A percentile compares a stretch with the other conserved stretches of the same genome.
Evolutionary conservation across 2,113 vertebrate genomes (phyloP).

Genomic region (Nanorana parkeri): DNA sequence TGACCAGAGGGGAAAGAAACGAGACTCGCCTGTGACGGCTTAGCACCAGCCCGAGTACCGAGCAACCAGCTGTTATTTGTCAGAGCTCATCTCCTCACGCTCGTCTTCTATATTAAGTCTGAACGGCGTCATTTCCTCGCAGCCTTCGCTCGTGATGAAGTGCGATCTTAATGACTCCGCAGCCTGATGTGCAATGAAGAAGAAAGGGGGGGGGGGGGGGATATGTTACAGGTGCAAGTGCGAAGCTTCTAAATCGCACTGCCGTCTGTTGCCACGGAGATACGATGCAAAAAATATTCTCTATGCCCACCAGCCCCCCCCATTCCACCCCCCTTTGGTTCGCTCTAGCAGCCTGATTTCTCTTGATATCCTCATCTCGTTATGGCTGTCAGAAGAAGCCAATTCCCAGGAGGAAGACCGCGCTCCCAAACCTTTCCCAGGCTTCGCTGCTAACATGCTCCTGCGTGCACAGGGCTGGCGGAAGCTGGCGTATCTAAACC

Average conservation of each 20-base stretch:
- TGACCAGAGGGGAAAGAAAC: constrained; percentile 23
- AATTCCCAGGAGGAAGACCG: neutral
- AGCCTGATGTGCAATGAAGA: neutral
- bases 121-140: constrained; percentile 9
- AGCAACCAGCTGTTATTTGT: constrained; percentile 22
- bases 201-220: neutral
- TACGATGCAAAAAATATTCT: constrained; percentile 17
- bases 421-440: neutral
- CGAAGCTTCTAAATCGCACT: constrained; percentile 31
- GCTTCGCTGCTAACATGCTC: no score
- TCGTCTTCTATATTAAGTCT: constrained; percentile 22
- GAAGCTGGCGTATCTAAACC: no score
- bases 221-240: constrained; percentile 24
- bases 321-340: neutral
- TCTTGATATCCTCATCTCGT: constrained; percentile 14
- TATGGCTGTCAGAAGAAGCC: neutral
- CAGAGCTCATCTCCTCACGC: neutral
- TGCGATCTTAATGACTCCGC: neutral
- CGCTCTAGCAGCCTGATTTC: constrained; percentile 3
- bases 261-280: constrained; percentile 48
- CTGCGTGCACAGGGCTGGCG: no score
- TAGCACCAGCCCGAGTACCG: neutral
- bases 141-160: constrained; percentile 2
- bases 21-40: neutral
- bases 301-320: neutral